These are phyloP conservation scores for Uropsilus gracilis DNA, from an alignment of 2,113 vertebrate genomes.

Conservation along the genomic window DNA sequence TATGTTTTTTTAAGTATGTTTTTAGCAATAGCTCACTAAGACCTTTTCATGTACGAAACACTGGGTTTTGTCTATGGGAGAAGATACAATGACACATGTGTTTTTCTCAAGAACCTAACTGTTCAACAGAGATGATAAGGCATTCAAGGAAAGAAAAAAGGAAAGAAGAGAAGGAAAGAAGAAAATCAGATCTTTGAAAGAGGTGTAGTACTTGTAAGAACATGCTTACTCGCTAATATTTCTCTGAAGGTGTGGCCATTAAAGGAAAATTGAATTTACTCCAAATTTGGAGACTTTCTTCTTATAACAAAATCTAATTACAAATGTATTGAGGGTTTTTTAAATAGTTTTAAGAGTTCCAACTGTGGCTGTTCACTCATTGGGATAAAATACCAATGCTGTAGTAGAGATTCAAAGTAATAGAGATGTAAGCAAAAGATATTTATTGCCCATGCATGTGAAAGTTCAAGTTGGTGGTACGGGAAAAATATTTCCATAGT, in stretches of 20 bases:
- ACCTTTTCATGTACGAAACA: neutral
- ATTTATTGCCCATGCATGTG: neutral
- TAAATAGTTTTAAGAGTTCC: neutral
- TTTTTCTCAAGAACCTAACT: neutral
- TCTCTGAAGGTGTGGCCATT: neutral
- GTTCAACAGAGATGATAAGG: neutral
- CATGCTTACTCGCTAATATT: neutral
- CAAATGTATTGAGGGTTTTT: neutral
- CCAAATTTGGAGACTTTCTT: neutral
- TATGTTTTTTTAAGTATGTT: slow-evolving; percentile 9
- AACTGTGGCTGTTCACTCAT: neutral
- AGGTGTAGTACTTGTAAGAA: neutral
- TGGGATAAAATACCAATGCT: neutral
- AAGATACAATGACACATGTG: neutral
- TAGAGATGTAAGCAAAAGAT: neutral
- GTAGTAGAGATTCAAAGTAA: neutral
- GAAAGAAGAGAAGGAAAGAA: neutral
- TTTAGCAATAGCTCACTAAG: neutral
- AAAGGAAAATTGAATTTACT: slow-evolving; percentile 26
- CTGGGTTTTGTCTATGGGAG: neutral
- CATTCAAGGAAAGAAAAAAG: neutral
- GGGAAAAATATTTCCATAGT: rapidly evolving
- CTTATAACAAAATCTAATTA: slow-evolving; percentile 10
- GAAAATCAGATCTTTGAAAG: neutral
- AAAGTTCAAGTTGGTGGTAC: neutral